A percentile compares a stretch with the other conserved stretches of the same genome.
phyloP scores from a whole-genome alignment of 2,888 invertebrate genomes.

The Quadroppia sp. region DNA sequence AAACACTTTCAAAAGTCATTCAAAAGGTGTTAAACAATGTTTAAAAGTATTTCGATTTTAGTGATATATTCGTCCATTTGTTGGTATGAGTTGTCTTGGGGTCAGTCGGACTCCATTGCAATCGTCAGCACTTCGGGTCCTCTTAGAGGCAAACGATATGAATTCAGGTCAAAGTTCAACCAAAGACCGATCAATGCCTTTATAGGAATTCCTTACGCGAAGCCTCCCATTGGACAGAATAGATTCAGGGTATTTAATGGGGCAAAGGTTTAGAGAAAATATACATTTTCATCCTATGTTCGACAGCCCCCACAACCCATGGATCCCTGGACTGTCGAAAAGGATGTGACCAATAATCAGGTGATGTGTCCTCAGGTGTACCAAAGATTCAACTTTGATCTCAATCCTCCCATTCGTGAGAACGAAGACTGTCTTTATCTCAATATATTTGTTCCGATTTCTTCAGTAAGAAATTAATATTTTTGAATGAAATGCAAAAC shows the following conservation, averaged over 20 bases:
- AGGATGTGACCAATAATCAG: constrained; percentile 36
- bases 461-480: neutral
- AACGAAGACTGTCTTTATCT: constrained; percentile 74
- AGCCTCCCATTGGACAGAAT: neutral
- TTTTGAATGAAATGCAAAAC: neutral
- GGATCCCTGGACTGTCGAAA: neutral
- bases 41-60: neutral
- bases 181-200: neutral
- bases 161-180: constrained; percentile 12
- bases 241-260: neutral
- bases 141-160: constrained; percentile 20
- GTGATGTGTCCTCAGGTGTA: constrained; percentile 45
- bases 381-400: constrained; percentile 34
- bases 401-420: constrained; percentile 30
- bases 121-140: neutral
- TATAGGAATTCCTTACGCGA: constrained; percentile 16
- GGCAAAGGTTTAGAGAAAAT: too few species aligned
- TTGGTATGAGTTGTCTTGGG: too few species aligned
- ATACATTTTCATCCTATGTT: neutral
- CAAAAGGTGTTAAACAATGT: neutral
- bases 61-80: too few species aligned
- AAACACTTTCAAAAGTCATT: too few species aligned
- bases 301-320: neutral
- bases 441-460: constrained; percentile 69
- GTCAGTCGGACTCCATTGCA: neutral